A percentile compares a stretch with the other conserved stretches of the same genome.
Conservation (phyloP, 2,888 invertebrate species). For the Prosapia bicincta region DNA sequence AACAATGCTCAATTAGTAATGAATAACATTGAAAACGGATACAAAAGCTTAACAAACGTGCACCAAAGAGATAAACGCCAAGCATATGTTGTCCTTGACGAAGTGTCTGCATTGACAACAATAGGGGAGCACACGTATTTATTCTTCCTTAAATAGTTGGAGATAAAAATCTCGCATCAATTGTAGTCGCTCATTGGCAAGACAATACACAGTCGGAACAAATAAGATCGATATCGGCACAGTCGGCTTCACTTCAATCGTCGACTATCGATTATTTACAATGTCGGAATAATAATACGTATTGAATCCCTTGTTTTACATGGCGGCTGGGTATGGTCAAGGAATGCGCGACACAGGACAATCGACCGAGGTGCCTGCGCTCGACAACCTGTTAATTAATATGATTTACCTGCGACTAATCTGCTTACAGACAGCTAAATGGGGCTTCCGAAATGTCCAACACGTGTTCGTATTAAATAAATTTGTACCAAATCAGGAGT, state of each 20-base stretch:
- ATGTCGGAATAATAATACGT: conserved; percentile 2
- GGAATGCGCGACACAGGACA: background rate
- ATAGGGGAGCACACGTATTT: background rate
- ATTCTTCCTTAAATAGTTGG: background rate
- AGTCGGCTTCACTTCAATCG: background rate
- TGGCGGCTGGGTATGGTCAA: background rate
- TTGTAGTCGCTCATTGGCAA: background rate
- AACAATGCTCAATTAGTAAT: background rate
- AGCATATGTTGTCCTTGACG: background rate
- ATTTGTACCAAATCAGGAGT: background rate
- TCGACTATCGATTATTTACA: conserved; percentile 13
- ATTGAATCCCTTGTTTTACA: background rate
- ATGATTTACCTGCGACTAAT: background rate
- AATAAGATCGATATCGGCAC: conserved; percentile 21
- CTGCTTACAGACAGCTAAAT: background rate
- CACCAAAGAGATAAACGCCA: background rate
- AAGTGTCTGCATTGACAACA: background rate
- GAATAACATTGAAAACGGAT: background rate
- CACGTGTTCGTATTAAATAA: background rate
- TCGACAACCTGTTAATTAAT: background rate
- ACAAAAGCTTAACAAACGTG: background rate
- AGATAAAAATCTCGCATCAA: conserved; percentile 8
- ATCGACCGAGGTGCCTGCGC: background rate
- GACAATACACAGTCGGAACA: conserved; percentile 17
- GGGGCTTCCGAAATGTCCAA: background rate